Evolutionary conservation across 2,888 invertebrate genomes (phyloP).

Genomic region (Mythimna pallens): DNA sequence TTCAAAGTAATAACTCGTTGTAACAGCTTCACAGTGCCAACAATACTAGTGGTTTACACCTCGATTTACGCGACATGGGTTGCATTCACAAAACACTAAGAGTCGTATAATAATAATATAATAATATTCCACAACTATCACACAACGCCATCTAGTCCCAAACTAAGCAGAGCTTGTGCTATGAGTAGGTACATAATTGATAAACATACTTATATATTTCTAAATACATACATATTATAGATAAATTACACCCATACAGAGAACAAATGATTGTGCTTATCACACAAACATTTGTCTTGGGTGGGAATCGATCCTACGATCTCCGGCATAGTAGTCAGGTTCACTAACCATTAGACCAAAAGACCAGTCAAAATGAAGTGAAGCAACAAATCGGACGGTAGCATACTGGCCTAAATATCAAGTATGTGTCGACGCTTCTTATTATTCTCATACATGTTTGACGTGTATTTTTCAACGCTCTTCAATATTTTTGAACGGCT

Average conservation of each 20-base stretch:
- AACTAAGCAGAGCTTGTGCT: no score
- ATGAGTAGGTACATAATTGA: no score
- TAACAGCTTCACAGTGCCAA: slow-evolving; percentile 24
- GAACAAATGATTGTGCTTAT: no score
- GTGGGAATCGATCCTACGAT: no score
- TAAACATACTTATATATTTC: no score
- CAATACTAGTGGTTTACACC: slow-evolving; percentile 26
- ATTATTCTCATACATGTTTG: slow-evolving; percentile 85
- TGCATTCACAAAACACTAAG: slow-evolving; percentile 35
- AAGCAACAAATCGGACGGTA: slow-evolving; percentile 62
- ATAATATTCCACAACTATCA: no score
- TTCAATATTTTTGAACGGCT: slow-evolving; percentile 87
- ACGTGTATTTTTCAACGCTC: slow-evolving; percentile 88
- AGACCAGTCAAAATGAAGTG: slow-evolving; percentile 42
- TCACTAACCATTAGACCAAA: no score
- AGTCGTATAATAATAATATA: slow-evolving; percentile 6
- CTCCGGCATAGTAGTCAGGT: no score
- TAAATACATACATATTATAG: no score
- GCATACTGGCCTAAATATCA: slow-evolving; percentile 77
- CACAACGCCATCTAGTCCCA: no score
- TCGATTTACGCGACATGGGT: slow-evolving; percentile 33
- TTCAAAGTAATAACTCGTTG: slow-evolving; percentile 31
- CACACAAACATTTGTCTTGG: no score
- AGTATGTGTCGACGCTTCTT: slow-evolving; percentile 83
- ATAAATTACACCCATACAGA: no score